Evolutionary conservation across 2,888 invertebrate genomes (phyloP).

Genomic region (Scrobipalpa atriplicella): DNA sequence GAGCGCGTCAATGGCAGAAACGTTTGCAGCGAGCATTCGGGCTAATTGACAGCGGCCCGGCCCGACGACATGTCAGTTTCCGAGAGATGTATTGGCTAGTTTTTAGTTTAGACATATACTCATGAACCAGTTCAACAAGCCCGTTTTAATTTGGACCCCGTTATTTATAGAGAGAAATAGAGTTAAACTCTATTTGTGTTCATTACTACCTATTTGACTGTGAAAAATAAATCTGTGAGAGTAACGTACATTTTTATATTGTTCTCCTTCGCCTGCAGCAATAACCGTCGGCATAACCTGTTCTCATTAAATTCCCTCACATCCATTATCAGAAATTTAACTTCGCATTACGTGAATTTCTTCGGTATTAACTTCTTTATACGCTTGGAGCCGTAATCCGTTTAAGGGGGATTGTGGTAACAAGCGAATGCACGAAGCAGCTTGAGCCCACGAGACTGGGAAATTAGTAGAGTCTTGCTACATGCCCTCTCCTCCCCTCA

Average conservation of each 20-base stretch:
- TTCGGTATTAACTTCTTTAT: constrained; percentile 56
- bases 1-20: constrained; percentile 23
- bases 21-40: constrained; percentile 14
- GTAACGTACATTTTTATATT: no score
- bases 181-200: no score
- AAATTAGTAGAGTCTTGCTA: constrained; percentile 68
- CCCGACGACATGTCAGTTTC: constrained; percentile 35
- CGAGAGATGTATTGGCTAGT: constrained; percentile 7
- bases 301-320: constrained; percentile 2
- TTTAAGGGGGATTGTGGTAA: constrained; percentile 59
- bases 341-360: constrained; percentile 35
- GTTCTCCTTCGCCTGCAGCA: background rate
- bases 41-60: constrained; percentile 26
- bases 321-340: constrained; percentile 19
- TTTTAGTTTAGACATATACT: constrained; percentile 16
- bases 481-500: constrained; percentile 38
- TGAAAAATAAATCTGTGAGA: no score
- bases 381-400: constrained; percentile 56
- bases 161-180: background rate
- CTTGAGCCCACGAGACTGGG: constrained; percentile 62
- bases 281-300: background rate
- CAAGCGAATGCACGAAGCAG: constrained; percentile 50
- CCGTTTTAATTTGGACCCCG: background rate
- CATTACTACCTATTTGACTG: no score
- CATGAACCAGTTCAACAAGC: background rate